Base-by-base conservation (phyloP, 1,140 invertebrate genomes). In the Drosophila nigrodunni region DNA sequence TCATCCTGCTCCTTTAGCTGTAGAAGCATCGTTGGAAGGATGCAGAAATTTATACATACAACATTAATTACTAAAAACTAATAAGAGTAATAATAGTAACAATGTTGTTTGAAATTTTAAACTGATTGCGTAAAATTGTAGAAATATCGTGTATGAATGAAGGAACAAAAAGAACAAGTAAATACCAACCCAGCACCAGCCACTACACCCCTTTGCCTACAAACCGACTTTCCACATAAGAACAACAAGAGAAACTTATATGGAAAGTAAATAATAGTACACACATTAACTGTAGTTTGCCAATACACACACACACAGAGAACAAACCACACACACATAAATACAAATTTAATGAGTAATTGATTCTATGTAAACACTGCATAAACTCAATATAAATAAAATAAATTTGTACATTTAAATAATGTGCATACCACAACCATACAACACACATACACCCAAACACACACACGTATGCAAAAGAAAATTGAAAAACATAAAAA, bases 91-190 rank as follows among this genome's bases (percentile, higher is more conserved):
- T 88, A 74, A 72, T 58, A 71, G 75, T 78, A 49, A 79, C 82
- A 71, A 75, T 77, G 82, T 88, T 88, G 78, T 80, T 85, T 89
- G 76, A 83, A 83, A 76, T 86, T 87, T 87, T 88, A 80, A 88
- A 88, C 66, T 82, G 82, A 87, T 70, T 80, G 83, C 77, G 77
- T 71, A 83, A 74, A 81, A 67, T 65, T 88, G 83, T 88, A 88
- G 83, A 89, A 82, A 78, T 74, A 87, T 80, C 74, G 61, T 88
- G 83, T 87, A 89, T 87, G 83, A 87, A 87, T 88, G 80, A 77
- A 80, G 6, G 25, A 30, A 30, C 2, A 6, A 30, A 30, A 30
- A 76, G 67, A 69, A 61, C 61, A 72, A 78, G 55, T 52, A 58
- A 65, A 57, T 37, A 55, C 62, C 3, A 2, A 30, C 25, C 25